Evolutionary conservation across 2,113 vertebrate genomes (phyloP), one percentile per base, ranked within the genome.

Genomic region (Ammodytes dubius): DNA sequence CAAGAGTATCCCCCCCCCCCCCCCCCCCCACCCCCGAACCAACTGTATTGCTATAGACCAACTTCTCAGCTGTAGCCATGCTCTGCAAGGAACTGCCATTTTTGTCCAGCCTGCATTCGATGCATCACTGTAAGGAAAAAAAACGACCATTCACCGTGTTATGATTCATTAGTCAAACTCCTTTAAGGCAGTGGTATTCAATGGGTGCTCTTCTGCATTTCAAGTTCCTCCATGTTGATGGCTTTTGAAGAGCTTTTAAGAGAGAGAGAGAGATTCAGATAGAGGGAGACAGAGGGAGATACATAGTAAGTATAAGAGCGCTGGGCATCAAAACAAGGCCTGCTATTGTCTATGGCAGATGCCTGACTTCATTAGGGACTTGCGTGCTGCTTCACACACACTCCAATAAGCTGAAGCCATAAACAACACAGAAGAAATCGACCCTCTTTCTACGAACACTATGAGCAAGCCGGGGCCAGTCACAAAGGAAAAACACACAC

Each of bases 321-420:
- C 63, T 77, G 46, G 46, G 64, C 79, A 74, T 74, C 81, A 85
- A 84, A 81, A 83, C 58, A 79, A 85, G 73, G 37, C 14, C 11
- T 12, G 37, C 47, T 56, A 82, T 76, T 69, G 64, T 81, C 69
- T 82, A 69, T 78, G 82, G 75, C 85, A 87, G 77, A 82, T 84
- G 83, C 60, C 54, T 7, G 75, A 79, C 76, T 83, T 87, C 74
- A 92, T 87, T 78, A 81, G 56, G 39, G 58, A 82, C 49, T 60
- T 37, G 45, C 58, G 47, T 66, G 56, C 60, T 70, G 84, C 74
- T 78, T 69, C 69, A 70, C 57, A 87, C 59, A 63, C 72, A 60
- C 84, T 60, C 53, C 53, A 61, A 58, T 14, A 70, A 40, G 54
- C 46, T 67, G 49, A 40, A 59, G 54, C 15, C 40, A 89, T 79